Evolutionary conservation across 2,888 invertebrate genomes (phyloP).

Genomic region (Melipona beecheii): DNA sequence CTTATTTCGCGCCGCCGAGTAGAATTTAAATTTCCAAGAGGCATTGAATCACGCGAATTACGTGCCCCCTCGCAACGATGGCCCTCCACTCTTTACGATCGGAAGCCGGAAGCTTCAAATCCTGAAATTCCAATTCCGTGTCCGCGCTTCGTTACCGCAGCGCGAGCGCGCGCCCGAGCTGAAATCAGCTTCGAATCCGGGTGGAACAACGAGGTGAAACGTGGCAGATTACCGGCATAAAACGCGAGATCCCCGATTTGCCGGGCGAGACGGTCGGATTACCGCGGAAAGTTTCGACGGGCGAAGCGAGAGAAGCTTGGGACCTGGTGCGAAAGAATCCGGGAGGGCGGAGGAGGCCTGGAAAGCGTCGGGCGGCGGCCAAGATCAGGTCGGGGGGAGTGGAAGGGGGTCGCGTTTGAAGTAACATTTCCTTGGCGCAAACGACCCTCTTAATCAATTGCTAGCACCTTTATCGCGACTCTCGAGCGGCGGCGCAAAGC

Average conservation of each 20-base stretch:
- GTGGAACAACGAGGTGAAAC: not conserved
- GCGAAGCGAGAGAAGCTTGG: not conserved
- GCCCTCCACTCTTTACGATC: not conserved
- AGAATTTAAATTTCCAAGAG: not conserved
- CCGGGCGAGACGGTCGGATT: constrained; percentile 37
- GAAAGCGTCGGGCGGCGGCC: constrained; percentile 47
- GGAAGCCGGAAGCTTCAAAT: no score
- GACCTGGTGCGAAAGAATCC: constrained; percentile 45
- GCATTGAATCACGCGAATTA: not conserved
- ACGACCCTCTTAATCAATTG: constrained; percentile 82
- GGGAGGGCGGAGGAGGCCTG: constrained; percentile 54
- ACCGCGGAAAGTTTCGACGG: constrained; percentile 54
- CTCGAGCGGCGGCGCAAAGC: constrained; percentile 63
- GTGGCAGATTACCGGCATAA: constrained; percentile 29
- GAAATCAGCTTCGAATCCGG: no score
- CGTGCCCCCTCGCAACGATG: not conserved
- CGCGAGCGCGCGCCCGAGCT: not conserved
- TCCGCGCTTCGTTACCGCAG: not conserved
- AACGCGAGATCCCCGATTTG: constrained; percentile 38
- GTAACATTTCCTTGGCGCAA: constrained; percentile 79
- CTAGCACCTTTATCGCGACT: constrained; percentile 76
- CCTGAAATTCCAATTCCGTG: not conserved
- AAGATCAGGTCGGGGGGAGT: constrained; percentile 20
- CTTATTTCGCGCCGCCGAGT: not conserved
- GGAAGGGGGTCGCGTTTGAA: constrained; percentile 70